phyloP scores from a whole-genome alignment of 2,888 invertebrate genomes.

The Rhamnusium bicolor region DNA sequence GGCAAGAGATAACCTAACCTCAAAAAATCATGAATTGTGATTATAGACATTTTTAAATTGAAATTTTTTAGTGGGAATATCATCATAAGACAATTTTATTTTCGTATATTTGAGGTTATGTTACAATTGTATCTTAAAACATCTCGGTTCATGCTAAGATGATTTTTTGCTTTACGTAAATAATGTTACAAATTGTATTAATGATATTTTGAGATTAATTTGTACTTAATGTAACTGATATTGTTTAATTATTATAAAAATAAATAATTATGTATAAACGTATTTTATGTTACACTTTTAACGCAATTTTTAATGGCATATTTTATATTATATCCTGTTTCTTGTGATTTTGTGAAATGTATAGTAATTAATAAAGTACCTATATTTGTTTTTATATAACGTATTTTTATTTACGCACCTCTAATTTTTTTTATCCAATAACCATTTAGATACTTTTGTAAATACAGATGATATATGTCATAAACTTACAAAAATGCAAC shows the following conservation, averaged over 20 bases:
- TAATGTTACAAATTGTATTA: constrained; percentile 4
- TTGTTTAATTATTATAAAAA: neutral
- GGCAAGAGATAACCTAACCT: neutral
- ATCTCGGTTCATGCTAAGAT: neutral
- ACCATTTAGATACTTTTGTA: too few relatives aligned
- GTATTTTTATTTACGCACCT: neutral
- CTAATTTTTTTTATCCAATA: too few relatives aligned
- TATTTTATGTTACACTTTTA: constrained; percentile 16
- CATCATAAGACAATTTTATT: neutral
- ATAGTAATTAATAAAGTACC: constrained; percentile 36
- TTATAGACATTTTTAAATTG: neutral
- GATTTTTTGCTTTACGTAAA: constrained; percentile 4
- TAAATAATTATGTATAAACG: constrained; percentile 1
- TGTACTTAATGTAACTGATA: constrained; percentile 11
- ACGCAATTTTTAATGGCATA: constrained; percentile 11
- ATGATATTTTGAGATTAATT: constrained; percentile 11
- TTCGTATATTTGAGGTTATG: neutral
- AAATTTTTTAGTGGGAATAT: neutral
- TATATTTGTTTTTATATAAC: constrained; percentile 33
- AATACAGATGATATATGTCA: too few relatives aligned
- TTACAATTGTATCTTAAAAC: neutral
- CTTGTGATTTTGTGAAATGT: constrained; percentile 38
- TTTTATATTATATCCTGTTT: constrained; percentile 35
- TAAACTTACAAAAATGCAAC: too few relatives aligned
- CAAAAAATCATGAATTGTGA: neutral